Conservation (phyloP, 2,888 invertebrate species). For the Zaprionus obscuricornis region DNA sequence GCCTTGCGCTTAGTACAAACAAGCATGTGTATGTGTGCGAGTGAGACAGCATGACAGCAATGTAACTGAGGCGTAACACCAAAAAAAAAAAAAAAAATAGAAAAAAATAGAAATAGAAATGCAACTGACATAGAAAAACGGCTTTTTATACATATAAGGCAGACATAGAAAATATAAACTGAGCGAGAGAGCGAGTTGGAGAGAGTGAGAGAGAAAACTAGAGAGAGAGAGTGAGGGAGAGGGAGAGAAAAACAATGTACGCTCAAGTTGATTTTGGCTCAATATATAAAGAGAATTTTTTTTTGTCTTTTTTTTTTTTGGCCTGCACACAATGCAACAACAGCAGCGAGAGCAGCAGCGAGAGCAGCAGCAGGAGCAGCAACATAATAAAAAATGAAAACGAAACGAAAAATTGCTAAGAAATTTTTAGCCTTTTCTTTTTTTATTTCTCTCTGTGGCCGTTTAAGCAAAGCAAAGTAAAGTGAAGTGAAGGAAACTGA, state of each 20-base stretch:
- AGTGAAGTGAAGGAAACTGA: too few species aligned
- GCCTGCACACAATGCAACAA: constrained; percentile 55
- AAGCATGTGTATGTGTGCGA: too few species aligned
- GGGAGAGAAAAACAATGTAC: constrained; percentile 9
- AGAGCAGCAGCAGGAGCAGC: not conserved
- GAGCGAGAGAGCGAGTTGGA: too few species aligned
- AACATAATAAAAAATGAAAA: constrained; percentile 23
- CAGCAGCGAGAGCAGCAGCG: constrained; percentile 15
- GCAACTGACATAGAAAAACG: constrained; percentile 77
- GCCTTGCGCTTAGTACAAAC: not conserved
- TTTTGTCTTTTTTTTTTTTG: constrained; percentile 32
- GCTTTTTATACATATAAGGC: constrained; percentile 46
- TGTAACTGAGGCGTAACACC: constrained; percentile 65
- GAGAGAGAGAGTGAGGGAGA: too few species aligned
- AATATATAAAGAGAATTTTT: constrained; percentile 45
- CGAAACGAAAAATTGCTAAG: constrained; percentile 49
- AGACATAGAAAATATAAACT: constrained; percentile 4
- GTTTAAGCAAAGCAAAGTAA: constrained; percentile 44
- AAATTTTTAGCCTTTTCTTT: constrained; percentile 43
- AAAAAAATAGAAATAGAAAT: too few species aligned
- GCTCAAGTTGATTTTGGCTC: constrained; percentile 48
- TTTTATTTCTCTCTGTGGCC: constrained; percentile 1
- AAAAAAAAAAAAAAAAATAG: too few species aligned
- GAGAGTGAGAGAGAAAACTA: too few species aligned
- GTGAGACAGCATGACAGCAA: constrained; percentile 13